Base-by-base conservation (phyloP, 92 coral and sea anemone species). In the Siderastrea siderea region DNA sequence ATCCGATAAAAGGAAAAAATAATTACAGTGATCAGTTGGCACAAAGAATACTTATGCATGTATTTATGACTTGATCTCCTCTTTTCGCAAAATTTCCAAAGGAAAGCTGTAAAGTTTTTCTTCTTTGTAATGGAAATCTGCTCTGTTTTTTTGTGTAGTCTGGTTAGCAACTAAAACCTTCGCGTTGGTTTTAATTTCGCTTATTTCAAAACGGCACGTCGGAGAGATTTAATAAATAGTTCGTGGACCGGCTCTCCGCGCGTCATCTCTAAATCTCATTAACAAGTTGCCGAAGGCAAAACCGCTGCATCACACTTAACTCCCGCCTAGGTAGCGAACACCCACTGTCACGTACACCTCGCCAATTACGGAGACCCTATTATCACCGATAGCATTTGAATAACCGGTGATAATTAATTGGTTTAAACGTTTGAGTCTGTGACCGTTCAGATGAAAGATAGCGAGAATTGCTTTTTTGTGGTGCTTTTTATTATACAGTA, bases 211-310 rank as follows among this genome's bases (percentile, higher is more conserved):
- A 17, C 74, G 11, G 13, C 74, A 14, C 52, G 51, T 47, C 17
- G 3, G 11, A 3, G 53, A 12, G 6, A 70, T 19, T 15, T 15
- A 8, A 7, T 16, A 50, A 48, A n/a, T 14, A 17, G 7, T 2
- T 52, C 48, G 16, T 43, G 15, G 11, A 74, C 52, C 3, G 19
- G 43, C 15, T 13, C 59, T 14, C 17, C 53, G 71, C 47, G 11
- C 78, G 64, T 74, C 78, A 74, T 26, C 47, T 74, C 14, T 19
- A 52, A 52, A 26, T 74, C 78, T 26, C 3, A 17, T 74, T 53
- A 52, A 17, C 19, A 13, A 46, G 47, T 70, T 70, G 53, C 74
- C 16, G 50, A 19, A 46, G 74, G 53, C 74, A 70, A 47, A 69
- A 68, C 46, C 3, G 45, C 61, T 55, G 0, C 9, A 65, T 6